A percentile compares a stretch with the other conserved stretches of the same genome.
Conservation (phyloP, 2,888 invertebrate genomes). For the Timandra comae region DNA sequence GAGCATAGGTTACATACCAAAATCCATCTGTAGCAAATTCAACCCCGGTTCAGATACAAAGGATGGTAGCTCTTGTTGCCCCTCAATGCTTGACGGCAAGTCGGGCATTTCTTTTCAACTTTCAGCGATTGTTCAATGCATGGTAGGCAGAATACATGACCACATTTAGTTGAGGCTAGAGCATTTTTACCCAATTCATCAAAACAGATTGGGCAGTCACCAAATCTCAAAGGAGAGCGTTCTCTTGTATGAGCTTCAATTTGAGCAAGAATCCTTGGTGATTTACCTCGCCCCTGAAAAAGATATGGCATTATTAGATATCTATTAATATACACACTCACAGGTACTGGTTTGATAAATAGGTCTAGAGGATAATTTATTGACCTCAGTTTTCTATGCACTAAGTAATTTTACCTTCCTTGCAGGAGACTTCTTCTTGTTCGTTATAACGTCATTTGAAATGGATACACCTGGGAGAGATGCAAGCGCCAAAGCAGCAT, state of each 20-base stretch:
- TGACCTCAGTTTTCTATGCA: no score
- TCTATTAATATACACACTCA: no score
- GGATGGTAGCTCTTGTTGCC: slow-evolving; percentile 41
- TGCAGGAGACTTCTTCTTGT: no score
- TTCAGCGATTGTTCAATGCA: slow-evolving; percentile 37
- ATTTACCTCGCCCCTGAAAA: background rate
- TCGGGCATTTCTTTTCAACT: slow-evolving; percentile 42
- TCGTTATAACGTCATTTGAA: no score
- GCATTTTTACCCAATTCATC: slow-evolving; percentile 43
- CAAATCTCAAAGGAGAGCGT: slow-evolving; percentile 21
- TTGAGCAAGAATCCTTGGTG: background rate
- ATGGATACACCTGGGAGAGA: no score
- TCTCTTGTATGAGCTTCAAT: slow-evolving; percentile 1
- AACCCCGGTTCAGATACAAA: slow-evolving; percentile 25
- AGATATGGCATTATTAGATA: background rate
- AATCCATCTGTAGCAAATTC: no score
- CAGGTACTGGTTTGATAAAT: no score
- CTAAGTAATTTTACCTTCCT: no score
- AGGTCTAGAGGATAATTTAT: no score
- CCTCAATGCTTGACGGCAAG: slow-evolving; percentile 39
- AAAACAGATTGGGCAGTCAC: slow-evolving; percentile 52
- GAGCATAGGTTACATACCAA: no score
- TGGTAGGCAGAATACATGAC: slow-evolving; percentile 48
- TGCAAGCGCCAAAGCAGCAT: no score
- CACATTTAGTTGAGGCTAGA: slow-evolving; percentile 54